Percentiles rank a stretch among this genome's conserved stretches.
Conservation (phyloP, 2,113 vertebrate genomes). For the Microtus montanus region DNA sequence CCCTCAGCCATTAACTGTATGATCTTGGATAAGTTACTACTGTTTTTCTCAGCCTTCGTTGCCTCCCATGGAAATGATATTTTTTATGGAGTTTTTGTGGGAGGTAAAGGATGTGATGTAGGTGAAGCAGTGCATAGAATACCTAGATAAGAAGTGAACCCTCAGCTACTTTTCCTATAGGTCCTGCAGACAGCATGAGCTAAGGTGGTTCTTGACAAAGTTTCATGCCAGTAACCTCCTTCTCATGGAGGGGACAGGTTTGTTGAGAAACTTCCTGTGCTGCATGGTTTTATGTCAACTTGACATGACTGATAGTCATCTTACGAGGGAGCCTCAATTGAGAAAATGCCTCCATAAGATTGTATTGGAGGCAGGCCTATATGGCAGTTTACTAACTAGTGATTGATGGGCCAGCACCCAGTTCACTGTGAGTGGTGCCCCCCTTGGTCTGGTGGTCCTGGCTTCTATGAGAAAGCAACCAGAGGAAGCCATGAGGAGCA, state of each 20-base stretch:
- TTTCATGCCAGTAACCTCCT: not conserved
- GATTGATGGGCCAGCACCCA: not conserved
- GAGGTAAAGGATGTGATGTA: not conserved
- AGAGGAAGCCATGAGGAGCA: not conserved
- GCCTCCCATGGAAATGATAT: not conserved
- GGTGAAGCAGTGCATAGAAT: not conserved
- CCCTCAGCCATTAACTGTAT: not conserved
- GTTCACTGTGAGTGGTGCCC: too few relatives aligned
- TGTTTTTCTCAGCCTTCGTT: not conserved
- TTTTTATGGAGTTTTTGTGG: not conserved
- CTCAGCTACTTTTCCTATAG: not conserved
- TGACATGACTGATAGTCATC: not conserved
- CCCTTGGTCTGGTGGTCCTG: not conserved
- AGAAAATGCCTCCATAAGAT: not conserved
- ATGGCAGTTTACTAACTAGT: not conserved
- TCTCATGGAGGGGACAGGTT: not conserved
- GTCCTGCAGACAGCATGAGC: not conserved
- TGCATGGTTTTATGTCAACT: not conserved
- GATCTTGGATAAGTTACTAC: not conserved
- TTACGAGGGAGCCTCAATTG: not conserved
- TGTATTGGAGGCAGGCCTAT: not conserved
- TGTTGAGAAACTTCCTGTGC: not conserved
- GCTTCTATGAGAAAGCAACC: not conserved
- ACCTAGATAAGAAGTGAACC: not conserved
- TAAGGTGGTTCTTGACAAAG: not conserved